Conservation (phyloP, 2,888 invertebrate species). For the Lathronympha strigana region DNA sequence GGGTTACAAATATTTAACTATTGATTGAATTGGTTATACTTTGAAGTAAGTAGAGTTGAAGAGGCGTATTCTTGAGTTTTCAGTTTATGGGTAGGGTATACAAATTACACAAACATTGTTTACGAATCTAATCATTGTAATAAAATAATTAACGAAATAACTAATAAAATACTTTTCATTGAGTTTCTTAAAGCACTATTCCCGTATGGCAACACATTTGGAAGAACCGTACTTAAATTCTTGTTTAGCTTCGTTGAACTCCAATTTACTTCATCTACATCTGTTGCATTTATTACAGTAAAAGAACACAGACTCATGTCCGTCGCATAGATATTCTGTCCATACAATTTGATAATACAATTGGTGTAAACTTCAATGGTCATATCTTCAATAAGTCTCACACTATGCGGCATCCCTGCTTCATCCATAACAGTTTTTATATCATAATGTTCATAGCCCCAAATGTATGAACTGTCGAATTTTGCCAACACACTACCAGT, state of each 20-base stretch:
- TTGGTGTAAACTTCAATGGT: slow-evolving; percentile 4
- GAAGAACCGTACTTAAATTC: background rate
- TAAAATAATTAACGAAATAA: slow-evolving; percentile 1
- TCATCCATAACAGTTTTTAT: slow-evolving; percentile 16
- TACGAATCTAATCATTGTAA: slow-evolving; percentile 2
- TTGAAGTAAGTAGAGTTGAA: too few relatives aligned
- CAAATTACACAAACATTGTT: background rate
- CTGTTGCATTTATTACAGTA: background rate
- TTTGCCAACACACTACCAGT: slow-evolving; percentile 5
- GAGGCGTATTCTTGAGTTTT: too few relatives aligned
- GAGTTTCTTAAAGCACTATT: background rate
- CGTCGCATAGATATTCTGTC: background rate
- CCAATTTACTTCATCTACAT: background rate
- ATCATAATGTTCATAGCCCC: slow-evolving; percentile 19
- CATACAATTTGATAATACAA: slow-evolving; percentile 11
- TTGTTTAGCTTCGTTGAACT: background rate
- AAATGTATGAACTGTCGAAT: slow-evolving; percentile 15
- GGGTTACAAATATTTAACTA: too few relatives aligned
- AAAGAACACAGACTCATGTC: slow-evolving; percentile 9
- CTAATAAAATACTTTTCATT: background rate
- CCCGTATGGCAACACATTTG: background rate
- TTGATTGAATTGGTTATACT: too few relatives aligned
- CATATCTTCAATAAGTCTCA: slow-evolving; percentile 12
- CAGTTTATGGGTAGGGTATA: background rate
- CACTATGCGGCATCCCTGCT: slow-evolving; percentile 13